Percentiles rank a stretch among this genome's conserved stretches.
Evolutionary conservation across 2,113 vertebrate species (phyloP).

Genomic region (Eonycteris spelaea): DNA sequence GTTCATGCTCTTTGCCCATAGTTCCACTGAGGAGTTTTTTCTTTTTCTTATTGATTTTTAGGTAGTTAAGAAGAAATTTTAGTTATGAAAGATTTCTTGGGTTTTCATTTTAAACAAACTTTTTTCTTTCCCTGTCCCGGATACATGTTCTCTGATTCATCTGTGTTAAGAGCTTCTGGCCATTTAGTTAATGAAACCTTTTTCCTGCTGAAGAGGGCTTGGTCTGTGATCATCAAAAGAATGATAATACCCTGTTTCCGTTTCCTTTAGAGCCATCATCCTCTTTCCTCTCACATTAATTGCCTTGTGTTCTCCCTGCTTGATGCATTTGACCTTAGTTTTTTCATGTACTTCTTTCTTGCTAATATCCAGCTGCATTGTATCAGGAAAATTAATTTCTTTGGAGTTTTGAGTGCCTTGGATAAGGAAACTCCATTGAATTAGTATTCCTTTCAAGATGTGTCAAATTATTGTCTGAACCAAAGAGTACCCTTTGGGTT

Average conservation of each 20-base stretch:
- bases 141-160: constrained; percentile 38
- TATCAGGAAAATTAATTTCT: constrained; percentile 52
- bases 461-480: constrained; percentile 4
- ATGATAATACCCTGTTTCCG: constrained; percentile 43
- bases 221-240: constrained; percentile 21
- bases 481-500: background rate
- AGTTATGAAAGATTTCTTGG: constrained; percentile 42
- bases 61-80: constrained; percentile 25
- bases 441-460: background rate
- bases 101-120: constrained; percentile 47
- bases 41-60: constrained; percentile 35
- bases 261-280: background rate
- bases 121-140: constrained; percentile 28
- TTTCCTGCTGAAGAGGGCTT: constrained; percentile 56
- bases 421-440: background rate
- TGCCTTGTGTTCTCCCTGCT: constrained; percentile 17
- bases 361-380: constrained; percentile 34
- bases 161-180: constrained; percentile 53
- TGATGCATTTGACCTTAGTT: constrained; percentile 49
- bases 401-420: background rate
- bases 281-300: background rate
- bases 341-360: constrained; percentile 46
- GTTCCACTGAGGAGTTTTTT: background rate
- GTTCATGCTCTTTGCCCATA: background rate
- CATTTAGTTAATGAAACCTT: constrained; percentile 68